Evolutionary conservation across 2,113 vertebrate genomes (phyloP).

Genomic region (Pollachius pollachius): DNA sequence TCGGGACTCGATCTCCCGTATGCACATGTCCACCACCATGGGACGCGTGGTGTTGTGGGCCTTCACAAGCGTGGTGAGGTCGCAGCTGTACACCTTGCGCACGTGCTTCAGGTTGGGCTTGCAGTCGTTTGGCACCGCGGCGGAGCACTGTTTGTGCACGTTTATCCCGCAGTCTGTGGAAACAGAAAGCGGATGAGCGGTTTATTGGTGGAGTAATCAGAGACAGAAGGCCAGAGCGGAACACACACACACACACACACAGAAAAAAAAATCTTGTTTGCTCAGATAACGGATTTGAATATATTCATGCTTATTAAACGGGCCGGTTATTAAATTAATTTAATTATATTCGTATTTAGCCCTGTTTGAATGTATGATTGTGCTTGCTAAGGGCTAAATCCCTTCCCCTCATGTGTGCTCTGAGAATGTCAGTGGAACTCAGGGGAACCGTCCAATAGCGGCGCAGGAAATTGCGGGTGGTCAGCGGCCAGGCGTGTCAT

Average conservation of each 20-base stretch:
- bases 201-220: background rate
- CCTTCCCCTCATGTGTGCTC: conserved; percentile 58
- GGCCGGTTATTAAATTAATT: background rate
- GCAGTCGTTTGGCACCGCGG: conserved; percentile 96
- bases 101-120: conserved; percentile 82
- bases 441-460: conserved; percentile 22
- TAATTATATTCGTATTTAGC: conserved; percentile 25
- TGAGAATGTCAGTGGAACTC: conserved; percentile 47
- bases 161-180: conserved; percentile 93
- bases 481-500: conserved; percentile 31
- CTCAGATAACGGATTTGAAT: background rate
- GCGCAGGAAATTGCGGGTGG: conserved; percentile 38
- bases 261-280: background rate
- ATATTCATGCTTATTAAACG: no score
- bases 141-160: conserved; percentile 96
- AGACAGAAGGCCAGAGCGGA: background rate
- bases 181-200: background rate
- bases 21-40: conserved; percentile 75
- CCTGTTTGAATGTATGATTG: conserved; percentile 39
- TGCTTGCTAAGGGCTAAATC: conserved; percentile 52
- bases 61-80: conserved; percentile 67
- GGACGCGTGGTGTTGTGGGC: conserved; percentile 64
- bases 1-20: conserved; percentile 70
- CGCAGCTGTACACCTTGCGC: conserved; percentile 71
- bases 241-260: no score